Evolutionary conservation across 2,113 vertebrate species (phyloP), one percentile per base, ranked within the genome.

Genomic region (Nycticebus coucang): DNA sequence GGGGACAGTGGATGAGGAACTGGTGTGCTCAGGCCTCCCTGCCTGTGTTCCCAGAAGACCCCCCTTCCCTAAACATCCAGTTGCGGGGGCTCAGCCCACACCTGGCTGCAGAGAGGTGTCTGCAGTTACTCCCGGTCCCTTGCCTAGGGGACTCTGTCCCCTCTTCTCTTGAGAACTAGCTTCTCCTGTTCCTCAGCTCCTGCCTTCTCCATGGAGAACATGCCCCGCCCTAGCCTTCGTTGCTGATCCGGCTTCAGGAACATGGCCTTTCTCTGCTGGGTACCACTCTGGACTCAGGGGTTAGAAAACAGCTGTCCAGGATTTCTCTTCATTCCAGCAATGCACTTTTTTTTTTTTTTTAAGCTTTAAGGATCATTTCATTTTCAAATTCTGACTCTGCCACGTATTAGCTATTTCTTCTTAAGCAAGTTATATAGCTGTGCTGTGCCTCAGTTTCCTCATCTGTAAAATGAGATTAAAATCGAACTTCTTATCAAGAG

Each of bases 391-490:
- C 57, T 53, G 26, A 4, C 9, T 92, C 45, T 55, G 57, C 64
- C 45, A 21, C 50, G 50, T 30, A 60, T 1, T 53, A 45, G 17
- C 62, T 79, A 2, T 71, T 90, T 93, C n/a, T 57, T 35, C 66
- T 30, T 50, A 26, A 92, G 33, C 22, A 93, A 84, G 41, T 80
- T 77, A 83, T 9, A 18, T 50, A 81, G 74, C 19, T 13, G 53
- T 37, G 55, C 53, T 24, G 2, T 80, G 71, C 87, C 41, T 94
- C n/a, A 9, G 60, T 93, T 88, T 94, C 72, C 79, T 88, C 59
- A 60, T 13, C 45, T 93, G 18, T 55, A 92, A 92, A 87, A 89
- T 95, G 71, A 66, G 60, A 86, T 74, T 33, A 35, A 86, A 79
- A 57, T 69, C 71, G 74, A 45, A 85, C 33, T 50, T 77, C 22